phyloP scores from a whole-genome alignment of 1,140 invertebrate genomes.

The Bicyclus anynana region DNA sequence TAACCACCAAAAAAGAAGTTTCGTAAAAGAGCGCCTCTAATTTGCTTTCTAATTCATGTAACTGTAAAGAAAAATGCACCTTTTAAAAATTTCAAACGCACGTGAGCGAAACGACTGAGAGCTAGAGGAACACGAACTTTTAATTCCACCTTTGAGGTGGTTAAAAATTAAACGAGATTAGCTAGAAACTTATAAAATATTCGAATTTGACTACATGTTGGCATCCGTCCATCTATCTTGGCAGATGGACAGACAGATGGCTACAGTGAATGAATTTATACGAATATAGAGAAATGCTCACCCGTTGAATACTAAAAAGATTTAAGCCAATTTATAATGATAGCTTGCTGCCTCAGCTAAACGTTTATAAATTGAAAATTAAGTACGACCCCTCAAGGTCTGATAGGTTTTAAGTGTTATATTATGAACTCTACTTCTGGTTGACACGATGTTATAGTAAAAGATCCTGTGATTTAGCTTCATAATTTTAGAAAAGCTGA shows the following conservation, averaged over 20 bases:
- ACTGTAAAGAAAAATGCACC: background rate
- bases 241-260: conserved; percentile 35
- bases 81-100: background rate
- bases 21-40: background rate
- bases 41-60: background rate
- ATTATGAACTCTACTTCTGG: too few relatives aligned
- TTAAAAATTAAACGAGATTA: conserved; percentile 7
- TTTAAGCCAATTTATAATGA: conserved; percentile 19
- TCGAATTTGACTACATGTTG: conserved; percentile 25
- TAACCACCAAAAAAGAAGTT: background rate
- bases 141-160: conserved; percentile 1
- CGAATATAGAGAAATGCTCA: conserved; percentile 22
- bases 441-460: too few relatives aligned
- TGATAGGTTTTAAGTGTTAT: too few relatives aligned
- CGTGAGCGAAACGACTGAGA: background rate
- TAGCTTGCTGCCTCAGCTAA: background rate
- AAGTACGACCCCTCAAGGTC: too few relatives aligned
- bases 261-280: conserved; percentile 33
- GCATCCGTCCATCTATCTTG: conserved; percentile 33
- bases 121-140: background rate
- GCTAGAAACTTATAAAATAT: conserved; percentile 23
- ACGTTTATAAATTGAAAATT: background rate
- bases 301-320: conserved; percentile 23
- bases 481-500: too few relatives aligned
- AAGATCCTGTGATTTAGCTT: too few relatives aligned